phyloP scores from a whole-genome alignment of 2,888 invertebrate species.

The Scaptomyza cyrtandrae region DNA sequence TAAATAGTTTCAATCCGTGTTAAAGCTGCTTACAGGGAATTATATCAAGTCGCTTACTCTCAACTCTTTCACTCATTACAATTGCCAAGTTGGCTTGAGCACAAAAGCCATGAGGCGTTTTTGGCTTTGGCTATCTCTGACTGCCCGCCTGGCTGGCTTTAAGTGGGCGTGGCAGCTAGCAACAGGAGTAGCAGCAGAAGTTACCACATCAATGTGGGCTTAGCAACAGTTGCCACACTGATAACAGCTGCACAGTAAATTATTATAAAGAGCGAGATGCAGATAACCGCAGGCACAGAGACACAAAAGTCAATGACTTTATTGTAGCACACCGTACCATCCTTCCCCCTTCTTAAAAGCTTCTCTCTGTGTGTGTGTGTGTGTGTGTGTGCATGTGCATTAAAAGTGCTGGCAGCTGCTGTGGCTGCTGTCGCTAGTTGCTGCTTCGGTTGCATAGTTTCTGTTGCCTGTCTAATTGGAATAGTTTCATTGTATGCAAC shows the following conservation, averaged over 20 bases:
- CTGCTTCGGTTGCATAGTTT: conserved; percentile 67
- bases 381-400: conserved; percentile 61
- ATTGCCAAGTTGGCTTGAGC: conserved; percentile 68
- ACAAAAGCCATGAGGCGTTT: conserved; percentile 59
- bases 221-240: conserved; percentile 73
- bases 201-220: conserved; percentile 68
- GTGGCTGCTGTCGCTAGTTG: conserved; percentile 3
- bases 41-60: not conserved
- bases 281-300: conserved; percentile 33
- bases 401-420: conserved; percentile 65
- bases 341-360: not conserved
- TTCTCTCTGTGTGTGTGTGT: not conserved
- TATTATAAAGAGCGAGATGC: conserved; percentile 62
- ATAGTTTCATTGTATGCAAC: conserved; percentile 69
- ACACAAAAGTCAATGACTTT: conserved; percentile 74
- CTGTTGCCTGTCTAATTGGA: conserved; percentile 73
- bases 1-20: no score
- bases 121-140: conserved; percentile 10
- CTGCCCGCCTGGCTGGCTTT: not conserved
- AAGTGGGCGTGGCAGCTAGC: conserved; percentile 50
- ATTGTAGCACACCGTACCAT: conserved; percentile 56
- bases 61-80: conserved; percentile 46
- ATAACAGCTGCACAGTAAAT: conserved; percentile 62
- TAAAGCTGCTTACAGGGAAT: not conserved
- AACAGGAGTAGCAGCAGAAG: not conserved